Percentiles rank a stretch among this genome's conserved stretches.
Conservation (phyloP, 2,797 vertebrate genomes). For the Anguilla obscura region DNA sequence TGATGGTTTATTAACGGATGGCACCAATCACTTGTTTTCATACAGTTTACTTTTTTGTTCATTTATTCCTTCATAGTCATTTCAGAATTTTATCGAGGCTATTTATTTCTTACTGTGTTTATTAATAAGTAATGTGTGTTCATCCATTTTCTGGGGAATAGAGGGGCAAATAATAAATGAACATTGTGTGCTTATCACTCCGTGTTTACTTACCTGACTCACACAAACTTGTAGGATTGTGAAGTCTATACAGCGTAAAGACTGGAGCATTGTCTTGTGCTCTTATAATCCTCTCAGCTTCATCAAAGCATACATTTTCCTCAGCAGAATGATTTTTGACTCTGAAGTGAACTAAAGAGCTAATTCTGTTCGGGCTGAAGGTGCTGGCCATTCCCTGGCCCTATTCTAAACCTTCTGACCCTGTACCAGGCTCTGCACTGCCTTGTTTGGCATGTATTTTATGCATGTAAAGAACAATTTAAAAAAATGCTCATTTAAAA, state of each 20-base stretch:
- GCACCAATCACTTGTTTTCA: slow-evolving; percentile 2
- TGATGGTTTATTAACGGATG: neutral
- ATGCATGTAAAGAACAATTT: neutral
- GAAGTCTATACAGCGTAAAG: neutral
- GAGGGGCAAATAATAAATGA: neutral
- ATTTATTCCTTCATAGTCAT: slow-evolving; percentile 15
- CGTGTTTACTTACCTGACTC: slow-evolving; percentile 47
- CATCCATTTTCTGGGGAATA: neutral
- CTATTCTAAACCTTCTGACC: slow-evolving; percentile 1
- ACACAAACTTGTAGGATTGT: neutral
- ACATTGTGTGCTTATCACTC: neutral
- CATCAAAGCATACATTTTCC: neutral
- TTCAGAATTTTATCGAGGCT: neutral
- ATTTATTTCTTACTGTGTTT: neutral
- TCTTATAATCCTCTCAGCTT: no score
- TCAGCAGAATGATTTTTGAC: neutral
- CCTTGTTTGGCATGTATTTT: neutral
- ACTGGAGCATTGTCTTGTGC: neutral
- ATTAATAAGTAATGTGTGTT: neutral
- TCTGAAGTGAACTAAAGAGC: no score
- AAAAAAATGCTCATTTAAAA: neutral
- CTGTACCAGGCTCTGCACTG: neutral
- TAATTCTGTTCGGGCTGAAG: no score
- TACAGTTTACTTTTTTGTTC: neutral
- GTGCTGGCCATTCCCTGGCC: neutral